Base-by-base conservation (phyloP, 2,797 vertebrate species). In the Champsocephalus esox region DNA sequence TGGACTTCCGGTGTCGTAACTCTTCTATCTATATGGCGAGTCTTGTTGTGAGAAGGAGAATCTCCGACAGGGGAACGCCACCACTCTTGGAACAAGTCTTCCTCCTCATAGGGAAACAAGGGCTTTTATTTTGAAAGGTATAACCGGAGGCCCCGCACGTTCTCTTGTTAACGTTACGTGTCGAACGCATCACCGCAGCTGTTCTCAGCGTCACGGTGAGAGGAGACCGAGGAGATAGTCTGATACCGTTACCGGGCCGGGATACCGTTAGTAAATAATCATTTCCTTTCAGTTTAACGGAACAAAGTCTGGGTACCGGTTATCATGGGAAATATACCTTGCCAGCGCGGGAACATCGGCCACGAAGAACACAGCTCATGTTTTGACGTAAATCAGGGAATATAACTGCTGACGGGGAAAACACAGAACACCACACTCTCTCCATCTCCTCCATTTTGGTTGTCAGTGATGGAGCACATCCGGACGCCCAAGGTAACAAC, bases 381-480 rank as follows among this genome's bases (percentile, higher is more conserved):
- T 16, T 14, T 38, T 13, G 62, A 34, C n/a, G 57, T 34, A 17
- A 70, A 61, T 45, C 73, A 4, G 77, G 66, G 65, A 24, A 55
- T 80, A 48, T 81, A 81, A 66, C 60, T 38, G 56, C 64, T 62
- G 43, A 28, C 54, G 13, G 9, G 3, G 12, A 44, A 38, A 58
- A 44, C 6, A 24, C 21, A 45, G 4, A 46, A 61, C 41, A 12
- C 76, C 54, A 8, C 49, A 62, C 19, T 43, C n/a, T 58, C 71
- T 78, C 68, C 81, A 72, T 66, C 82, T 79, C 91, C 91, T 61
- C 89, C 92, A 89, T 92, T 82, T 92, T 92, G 81, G 82, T 73
- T 41, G 69, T 78, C 80, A 74, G 87, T 90, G 91, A 93, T 93
- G 92, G 92, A 93, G 91, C 86, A 93, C 84, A 92, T 93, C 83